Percentiles rank a stretch among this genome's conserved stretches.
Evolutionary conservation across 1,140 invertebrate genomes (phyloP).

Genomic region (Caligus rogercresseyi): DNA sequence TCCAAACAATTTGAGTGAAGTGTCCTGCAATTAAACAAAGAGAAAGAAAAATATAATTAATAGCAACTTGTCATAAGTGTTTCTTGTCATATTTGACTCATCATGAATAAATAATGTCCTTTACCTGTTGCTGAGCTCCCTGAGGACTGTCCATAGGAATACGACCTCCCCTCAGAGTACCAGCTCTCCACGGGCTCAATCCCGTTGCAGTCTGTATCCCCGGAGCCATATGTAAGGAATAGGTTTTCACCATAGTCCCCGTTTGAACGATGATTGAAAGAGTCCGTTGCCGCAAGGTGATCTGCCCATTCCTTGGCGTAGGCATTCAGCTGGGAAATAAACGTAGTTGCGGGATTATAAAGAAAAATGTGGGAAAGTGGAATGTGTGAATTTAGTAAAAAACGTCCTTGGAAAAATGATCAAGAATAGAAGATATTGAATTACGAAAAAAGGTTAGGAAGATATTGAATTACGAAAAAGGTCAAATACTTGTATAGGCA

Average conservation of each 20-base stretch:
- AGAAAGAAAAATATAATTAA: conserved; percentile 11
- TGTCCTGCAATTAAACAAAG: conserved; percentile 33
- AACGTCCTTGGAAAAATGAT: neutral
- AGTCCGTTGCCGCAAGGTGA: conserved; percentile 43
- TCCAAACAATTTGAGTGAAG: conserved; percentile 62
- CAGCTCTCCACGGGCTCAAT: conserved; percentile 53
- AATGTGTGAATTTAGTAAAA: conserved; percentile 7
- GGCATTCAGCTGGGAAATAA: conserved; percentile 37
- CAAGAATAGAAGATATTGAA: neutral
- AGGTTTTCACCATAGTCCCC: conserved; percentile 55
- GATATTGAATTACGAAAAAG: too few relatives aligned
- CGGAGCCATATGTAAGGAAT: conserved; percentile 50
- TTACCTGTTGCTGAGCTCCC: conserved; percentile 25
- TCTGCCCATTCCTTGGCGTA: conserved; percentile 66
- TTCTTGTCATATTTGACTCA: neutral
- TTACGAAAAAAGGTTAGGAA: neutral
- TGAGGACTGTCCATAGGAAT: conserved; percentile 27
- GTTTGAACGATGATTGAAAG: conserved; percentile 46
- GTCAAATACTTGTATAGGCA: neutral
- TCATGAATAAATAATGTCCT: conserved; percentile 4
- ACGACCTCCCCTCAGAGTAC: conserved; percentile 35
- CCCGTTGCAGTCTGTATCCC: conserved; percentile 48
- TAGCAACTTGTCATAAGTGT: neutral
- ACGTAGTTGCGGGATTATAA: neutral
- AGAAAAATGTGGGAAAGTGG: conserved; percentile 23